A percentile compares a stretch with the other conserved stretches of the same genome.
Conservation (phyloP, 1,140 invertebrate species). For the Bilobella aurantiaca region DNA sequence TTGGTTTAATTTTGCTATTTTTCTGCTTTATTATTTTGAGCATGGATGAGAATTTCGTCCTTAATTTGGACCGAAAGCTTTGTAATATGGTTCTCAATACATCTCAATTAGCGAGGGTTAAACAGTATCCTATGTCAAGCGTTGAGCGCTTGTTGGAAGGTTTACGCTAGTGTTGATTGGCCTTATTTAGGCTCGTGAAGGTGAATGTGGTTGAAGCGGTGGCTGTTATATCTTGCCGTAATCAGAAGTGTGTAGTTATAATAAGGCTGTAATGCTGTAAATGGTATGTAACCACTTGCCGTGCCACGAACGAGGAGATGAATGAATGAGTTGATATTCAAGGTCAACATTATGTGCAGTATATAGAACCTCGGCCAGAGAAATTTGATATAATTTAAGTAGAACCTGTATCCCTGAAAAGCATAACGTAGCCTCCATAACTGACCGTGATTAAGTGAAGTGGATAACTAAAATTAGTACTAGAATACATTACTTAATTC, state of each 20-base stretch:
- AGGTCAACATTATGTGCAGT: neutral
- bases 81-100: no score
- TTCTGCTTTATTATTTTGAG: neutral
- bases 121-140: neutral
- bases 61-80: neutral
- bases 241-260: neutral
- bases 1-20: neutral
- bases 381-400: neutral
- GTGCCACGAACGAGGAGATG: neutral
- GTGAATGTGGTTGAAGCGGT: neutral
- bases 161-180: neutral
- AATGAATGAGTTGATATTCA: neutral
- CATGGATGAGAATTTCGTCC: neutral
- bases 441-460: neutral
- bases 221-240: neutral
- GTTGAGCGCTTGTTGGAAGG: neutral
- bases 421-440: neutral
- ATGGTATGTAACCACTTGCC: neutral
- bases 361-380: neutral
- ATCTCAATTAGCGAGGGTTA: neutral
- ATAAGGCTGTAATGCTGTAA: neutral
- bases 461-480: neutral
- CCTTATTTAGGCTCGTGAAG: neutral
- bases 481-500: no score
- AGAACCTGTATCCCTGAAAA: neutral